Evolutionary conservation across 2,888 invertebrate species (phyloP).

Genomic region (Callinectes sapidus): DNA sequence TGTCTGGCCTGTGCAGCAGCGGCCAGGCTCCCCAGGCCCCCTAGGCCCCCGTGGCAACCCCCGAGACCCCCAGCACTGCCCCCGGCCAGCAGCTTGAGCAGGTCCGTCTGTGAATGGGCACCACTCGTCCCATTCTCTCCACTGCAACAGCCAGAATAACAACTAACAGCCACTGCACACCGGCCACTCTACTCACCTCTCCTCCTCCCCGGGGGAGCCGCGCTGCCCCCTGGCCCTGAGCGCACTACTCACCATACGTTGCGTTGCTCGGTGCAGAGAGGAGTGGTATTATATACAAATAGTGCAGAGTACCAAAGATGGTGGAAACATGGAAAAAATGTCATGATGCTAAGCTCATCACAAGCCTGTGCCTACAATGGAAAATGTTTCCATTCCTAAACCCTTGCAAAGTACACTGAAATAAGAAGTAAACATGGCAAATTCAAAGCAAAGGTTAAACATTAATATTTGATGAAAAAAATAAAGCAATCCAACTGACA

Average conservation of each 20-base stretch:
- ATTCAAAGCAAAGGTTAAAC: slow-evolving; percentile 72
- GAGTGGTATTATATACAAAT: slow-evolving; percentile 71
- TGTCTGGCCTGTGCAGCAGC: slow-evolving; percentile 71
- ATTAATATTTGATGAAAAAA: slow-evolving; percentile 63
- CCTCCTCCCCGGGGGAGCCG: slow-evolving; percentile 14
- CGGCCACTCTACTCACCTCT: slow-evolving; percentile 43
- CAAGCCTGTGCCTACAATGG: slow-evolving; percentile 72
- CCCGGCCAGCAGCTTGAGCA: slow-evolving; percentile 72
- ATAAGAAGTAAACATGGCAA: slow-evolving; percentile 72
- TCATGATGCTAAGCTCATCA: slow-evolving; percentile 73
- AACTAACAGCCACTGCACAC: slow-evolving; percentile 70
- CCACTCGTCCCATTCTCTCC: slow-evolving; percentile 73
- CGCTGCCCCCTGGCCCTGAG: slow-evolving; percentile 39
- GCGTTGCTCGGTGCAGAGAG: slow-evolving; percentile 65
- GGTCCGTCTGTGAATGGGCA: slow-evolving; percentile 72
- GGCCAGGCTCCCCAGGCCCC: slow-evolving; percentile 69
- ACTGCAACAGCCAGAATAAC: slow-evolving; percentile 72
- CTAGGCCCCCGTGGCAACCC: slow-evolving; percentile 67
- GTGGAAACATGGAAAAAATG: slow-evolving; percentile 70
- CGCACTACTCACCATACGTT: slow-evolving; percentile 67
- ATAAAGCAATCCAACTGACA: slow-evolving; percentile 69
- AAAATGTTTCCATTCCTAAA: slow-evolving; percentile 70
- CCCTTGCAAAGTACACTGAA: slow-evolving; percentile 70
- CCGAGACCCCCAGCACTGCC: slow-evolving; percentile 67
- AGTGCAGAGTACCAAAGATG: slow-evolving; percentile 72